Percentiles rank a stretch among this genome's conserved stretches.
These are phyloP conservation scores for Potamarius usumacintae DNA, from an alignment of 2,113 vertebrate species.

Conservation along the genomic window DNA sequence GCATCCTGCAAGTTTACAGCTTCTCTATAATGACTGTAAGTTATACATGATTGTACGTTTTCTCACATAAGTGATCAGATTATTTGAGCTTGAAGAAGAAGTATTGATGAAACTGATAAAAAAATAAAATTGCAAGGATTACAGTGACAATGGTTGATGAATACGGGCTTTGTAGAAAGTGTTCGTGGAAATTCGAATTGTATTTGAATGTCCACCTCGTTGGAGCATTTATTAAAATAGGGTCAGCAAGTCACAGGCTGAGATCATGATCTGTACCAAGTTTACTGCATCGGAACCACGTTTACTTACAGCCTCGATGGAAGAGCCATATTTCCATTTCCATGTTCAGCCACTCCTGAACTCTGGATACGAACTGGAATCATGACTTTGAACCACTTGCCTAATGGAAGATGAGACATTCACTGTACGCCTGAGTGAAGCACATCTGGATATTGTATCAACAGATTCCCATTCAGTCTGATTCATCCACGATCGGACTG, in stretches of 20 bases:
- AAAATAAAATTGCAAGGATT: background rate
- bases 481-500: background rate
- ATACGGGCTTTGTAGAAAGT: background rate
- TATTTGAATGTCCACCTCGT: background rate
- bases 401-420: background rate
- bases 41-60: background rate
- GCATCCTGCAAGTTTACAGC: background rate
- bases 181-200: no score
- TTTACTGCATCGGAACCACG: conserved; percentile 12
- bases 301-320: conserved; percentile 6
- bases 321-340: conserved; percentile 48
- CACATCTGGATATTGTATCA: background rate
- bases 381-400: conserved; percentile 23
- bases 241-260: background rate
- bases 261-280: background rate
- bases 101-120: no score
- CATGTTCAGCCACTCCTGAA: background rate
- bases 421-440: background rate
- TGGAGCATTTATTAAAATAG: background rate
- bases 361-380: conserved; percentile 7
- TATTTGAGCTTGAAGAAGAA: background rate
- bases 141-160: background rate
- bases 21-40: background rate
- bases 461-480: background rate
- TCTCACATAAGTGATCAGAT: background rate